A percentile compares a stretch with the other conserved stretches of the same genome.
These are phyloP conservation scores for Cliona cf. orientalis DNA, from an alignment of 37 sponge, comb jelly and placozoan species.

Conservation along the genomic window DNA sequence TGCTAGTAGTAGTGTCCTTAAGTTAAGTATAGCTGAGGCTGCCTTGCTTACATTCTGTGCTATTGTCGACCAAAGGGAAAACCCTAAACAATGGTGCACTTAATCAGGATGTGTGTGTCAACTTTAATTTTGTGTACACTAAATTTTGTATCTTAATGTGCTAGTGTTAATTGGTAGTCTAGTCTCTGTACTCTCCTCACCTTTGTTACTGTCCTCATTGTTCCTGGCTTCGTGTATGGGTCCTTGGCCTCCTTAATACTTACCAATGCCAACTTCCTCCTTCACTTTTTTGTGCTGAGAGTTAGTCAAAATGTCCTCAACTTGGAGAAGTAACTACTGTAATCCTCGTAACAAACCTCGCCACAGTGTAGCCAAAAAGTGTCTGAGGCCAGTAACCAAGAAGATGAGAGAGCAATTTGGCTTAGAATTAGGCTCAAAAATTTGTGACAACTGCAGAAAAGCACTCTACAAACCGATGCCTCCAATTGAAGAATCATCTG, in stretches of 20 bases:
- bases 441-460: conserved; percentile 20
- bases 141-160: too few relatives aligned
- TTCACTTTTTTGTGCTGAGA: conserved; percentile 1
- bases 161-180: too few relatives aligned
- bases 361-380: neutral
- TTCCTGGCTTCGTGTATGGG: too few relatives aligned
- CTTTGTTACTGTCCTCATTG: too few relatives aligned
- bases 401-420: conserved; percentile 4
- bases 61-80: too few relatives aligned
- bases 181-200: too few relatives aligned
- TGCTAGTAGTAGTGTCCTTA: neutral
- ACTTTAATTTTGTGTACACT: too few relatives aligned
- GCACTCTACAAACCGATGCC: neutral
- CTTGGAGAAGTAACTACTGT: neutral
- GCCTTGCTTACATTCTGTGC: neutral
- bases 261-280: neutral
- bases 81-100: too few relatives aligned
- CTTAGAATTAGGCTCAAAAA: neutral
- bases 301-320: neutral
- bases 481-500: neutral
- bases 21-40: neutral
- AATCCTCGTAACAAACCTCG: neutral
- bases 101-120: too few relatives aligned
- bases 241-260: too few relatives aligned
- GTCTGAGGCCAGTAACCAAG: conserved; percentile 7